A percentile compares a stretch with the other conserved stretches of the same genome.
Conservation (phyloP, 2,113 vertebrate genomes). For the Bubo scandiacus region DNA sequence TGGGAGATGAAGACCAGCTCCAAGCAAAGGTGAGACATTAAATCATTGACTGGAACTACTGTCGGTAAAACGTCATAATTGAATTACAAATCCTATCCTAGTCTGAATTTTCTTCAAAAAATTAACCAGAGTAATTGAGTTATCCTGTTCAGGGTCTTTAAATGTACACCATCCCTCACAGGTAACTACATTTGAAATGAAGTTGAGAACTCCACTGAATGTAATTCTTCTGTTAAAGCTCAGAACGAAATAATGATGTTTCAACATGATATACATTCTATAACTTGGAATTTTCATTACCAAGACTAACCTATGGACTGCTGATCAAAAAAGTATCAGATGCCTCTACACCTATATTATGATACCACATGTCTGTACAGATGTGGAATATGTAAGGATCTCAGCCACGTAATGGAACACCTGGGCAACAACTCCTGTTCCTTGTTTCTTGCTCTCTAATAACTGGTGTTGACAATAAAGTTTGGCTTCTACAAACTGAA, state of each 20-base stretch:
- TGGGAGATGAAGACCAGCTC: not conserved
- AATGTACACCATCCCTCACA: not conserved
- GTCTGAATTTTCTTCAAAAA: slow-evolving; percentile 1
- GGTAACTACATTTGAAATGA: not conserved
- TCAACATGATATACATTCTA: not conserved
- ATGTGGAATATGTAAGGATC: not conserved
- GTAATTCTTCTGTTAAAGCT: not conserved
- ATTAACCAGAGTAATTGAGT: not conserved
- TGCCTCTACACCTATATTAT: not conserved
- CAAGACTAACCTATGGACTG: not conserved
- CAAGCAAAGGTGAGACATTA: slow-evolving; percentile 18
- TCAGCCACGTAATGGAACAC: not conserved
- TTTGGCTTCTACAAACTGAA: slow-evolving; percentile 70
- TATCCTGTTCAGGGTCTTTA: not conserved
- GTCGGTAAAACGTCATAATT: slow-evolving; percentile 20
- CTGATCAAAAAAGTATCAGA: not conserved
- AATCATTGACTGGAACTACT: not conserved
- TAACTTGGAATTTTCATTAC: not conserved
- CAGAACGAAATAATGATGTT: not conserved
- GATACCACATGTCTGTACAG: not conserved
- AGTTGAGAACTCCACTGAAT: not conserved
- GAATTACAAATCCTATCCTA: slow-evolving; percentile 2
- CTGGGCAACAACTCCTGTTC: not conserved
- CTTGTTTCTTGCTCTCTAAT: not conserved
- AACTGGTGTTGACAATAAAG: slow-evolving; percentile 78